phyloP scores from a whole-genome alignment of 2,113 vertebrate species.

The Ictalurus punctatus region DNA sequence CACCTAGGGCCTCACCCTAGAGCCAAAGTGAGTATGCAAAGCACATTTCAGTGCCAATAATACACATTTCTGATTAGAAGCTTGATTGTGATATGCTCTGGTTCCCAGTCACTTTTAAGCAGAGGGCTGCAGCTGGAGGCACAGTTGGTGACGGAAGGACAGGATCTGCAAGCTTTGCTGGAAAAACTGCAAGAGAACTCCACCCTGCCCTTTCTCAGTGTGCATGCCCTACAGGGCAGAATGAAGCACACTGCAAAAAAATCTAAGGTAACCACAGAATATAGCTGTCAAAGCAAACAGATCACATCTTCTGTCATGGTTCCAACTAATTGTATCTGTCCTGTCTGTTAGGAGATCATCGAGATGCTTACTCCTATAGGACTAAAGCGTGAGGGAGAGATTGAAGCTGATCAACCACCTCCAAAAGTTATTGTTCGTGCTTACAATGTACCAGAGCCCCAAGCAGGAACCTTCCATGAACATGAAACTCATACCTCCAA shows the following conservation, averaged over 20 bases:
- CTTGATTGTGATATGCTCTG: not conserved
- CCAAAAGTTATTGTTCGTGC: slow-evolving; percentile 44
- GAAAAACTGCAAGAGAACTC: slow-evolving; percentile 56
- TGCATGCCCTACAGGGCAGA: slow-evolving; percentile 62
- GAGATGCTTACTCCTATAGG: slow-evolving; percentile 47
- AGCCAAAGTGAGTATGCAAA: slow-evolving; percentile 51
- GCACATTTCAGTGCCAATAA: not conserved
- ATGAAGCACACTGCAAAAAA: slow-evolving; percentile 66
- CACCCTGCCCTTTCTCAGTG: slow-evolving; percentile 61
- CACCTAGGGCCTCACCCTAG: slow-evolving; percentile 26
- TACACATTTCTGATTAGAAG: not conserved
- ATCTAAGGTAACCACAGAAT: slow-evolving; percentile 64
- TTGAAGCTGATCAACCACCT: slow-evolving; percentile 28
- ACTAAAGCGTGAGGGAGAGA: slow-evolving; percentile 23
- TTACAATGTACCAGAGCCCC: slow-evolving; percentile 32
- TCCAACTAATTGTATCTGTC: not conserved
- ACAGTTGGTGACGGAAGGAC: slow-evolving; percentile 66
- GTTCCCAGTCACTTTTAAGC: slow-evolving; percentile 68
- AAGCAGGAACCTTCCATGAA: slow-evolving; percentile 19
- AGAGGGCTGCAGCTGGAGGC: slow-evolving; percentile 68
- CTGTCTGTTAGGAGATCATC: slow-evolving; percentile 51
- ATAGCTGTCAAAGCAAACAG: not conserved
- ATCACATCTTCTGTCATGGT: slow-evolving; percentile 1
- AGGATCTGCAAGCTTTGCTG: slow-evolving; percentile 63
- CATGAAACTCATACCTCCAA: not conserved